These are phyloP conservation scores for Limanda limanda DNA, from an alignment of 2,113 vertebrate genomes.

Conservation along the genomic window DNA sequence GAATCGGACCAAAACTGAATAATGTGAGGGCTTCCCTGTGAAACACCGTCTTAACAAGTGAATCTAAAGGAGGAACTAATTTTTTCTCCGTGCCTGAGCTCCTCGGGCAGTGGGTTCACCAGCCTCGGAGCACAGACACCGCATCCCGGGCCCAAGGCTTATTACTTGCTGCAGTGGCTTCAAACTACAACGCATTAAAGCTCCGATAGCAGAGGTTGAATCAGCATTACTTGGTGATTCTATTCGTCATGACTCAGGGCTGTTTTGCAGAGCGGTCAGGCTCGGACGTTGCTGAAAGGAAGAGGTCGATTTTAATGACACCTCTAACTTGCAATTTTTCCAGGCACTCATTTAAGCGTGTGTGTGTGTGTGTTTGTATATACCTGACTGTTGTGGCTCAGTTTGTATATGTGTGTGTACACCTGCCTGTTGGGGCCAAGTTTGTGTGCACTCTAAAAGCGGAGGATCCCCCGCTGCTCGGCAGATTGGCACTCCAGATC, in stretches of 20 bases:
- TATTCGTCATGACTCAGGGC: constrained; percentile 39
- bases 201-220: constrained; percentile 44
- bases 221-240: constrained; percentile 41
- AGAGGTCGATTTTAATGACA: constrained; percentile 39
- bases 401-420: background rate
- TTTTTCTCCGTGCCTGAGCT: constrained; percentile 28
- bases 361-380: background rate
- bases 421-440: background rate
- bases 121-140: constrained; percentile 32
- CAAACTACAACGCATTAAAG: constrained; percentile 50
- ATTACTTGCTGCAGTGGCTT: constrained; percentile 42
- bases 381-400: background rate
- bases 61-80: constrained; percentile 23
- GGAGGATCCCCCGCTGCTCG: constrained; percentile 41
- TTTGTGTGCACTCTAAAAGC: constrained; percentile 3
- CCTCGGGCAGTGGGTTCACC: constrained; percentile 31
- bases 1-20: constrained; percentile 21
- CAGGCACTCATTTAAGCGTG: background rate
- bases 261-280: constrained; percentile 36
- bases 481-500: constrained; percentile 73
- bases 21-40: constrained; percentile 13
- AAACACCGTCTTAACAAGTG: constrained; percentile 30
- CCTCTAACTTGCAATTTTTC: background rate
- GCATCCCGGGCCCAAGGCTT: constrained; percentile 38
- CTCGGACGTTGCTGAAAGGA: constrained; percentile 27